Evolutionary conservation across 2,888 invertebrate genomes (phyloP).

Genomic region (Metallyticus violacea): DNA sequence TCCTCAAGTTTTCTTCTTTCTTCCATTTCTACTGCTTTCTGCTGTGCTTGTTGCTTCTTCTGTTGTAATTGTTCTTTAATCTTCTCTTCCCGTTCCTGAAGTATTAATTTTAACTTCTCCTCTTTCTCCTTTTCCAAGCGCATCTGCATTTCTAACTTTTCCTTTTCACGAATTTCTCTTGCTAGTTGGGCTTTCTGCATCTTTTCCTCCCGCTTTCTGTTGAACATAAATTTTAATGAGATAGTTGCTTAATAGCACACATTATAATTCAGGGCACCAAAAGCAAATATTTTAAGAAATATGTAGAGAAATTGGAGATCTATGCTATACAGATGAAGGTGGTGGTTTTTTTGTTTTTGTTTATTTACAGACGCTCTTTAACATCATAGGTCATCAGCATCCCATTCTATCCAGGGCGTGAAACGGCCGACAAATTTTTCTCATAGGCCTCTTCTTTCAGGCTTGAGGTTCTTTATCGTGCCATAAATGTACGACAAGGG

Average conservation of each 20-base stretch:
- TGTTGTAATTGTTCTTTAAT: slow-evolving; percentile 22
- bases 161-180: slow-evolving; percentile 29
- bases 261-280: not conserved
- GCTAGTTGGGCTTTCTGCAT: slow-evolving; percentile 23
- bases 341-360: no score
- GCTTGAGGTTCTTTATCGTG: no score
- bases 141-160: slow-evolving; percentile 20
- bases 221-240: not conserved
- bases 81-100: slow-evolving; percentile 28
- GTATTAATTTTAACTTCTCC: slow-evolving; percentile 20
- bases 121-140: slow-evolving; percentile 30
- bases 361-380: no score
- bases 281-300: no score
- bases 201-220: slow-evolving; percentile 32
- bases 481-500: no score
- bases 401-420: no score
- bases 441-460: no score
- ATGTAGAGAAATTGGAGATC: no score
- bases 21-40: slow-evolving; percentile 30
- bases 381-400: no score
- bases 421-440: no score
- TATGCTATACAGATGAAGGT: no score
- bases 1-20: slow-evolving; percentile 31
- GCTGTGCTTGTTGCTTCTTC: slow-evolving; percentile 26
- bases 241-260: not conserved